phyloP scores from a whole-genome alignment of 2,113 vertebrate genomes.

The Panurus biarmicus region DNA sequence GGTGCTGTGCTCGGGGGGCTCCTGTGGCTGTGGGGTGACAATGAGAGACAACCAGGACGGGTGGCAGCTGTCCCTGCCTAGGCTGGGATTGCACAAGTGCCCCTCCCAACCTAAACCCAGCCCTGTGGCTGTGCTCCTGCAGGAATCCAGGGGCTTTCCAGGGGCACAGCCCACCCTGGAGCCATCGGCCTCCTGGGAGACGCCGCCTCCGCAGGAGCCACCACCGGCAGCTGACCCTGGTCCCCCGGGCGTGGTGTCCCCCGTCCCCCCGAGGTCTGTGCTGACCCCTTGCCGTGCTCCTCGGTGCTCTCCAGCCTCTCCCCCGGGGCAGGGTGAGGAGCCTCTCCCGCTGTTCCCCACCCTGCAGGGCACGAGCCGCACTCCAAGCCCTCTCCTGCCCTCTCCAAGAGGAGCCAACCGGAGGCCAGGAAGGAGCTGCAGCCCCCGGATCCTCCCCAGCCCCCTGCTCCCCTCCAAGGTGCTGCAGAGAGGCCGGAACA shows the following conservation, averaged over 20 bases:
- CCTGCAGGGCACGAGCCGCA: not conserved
- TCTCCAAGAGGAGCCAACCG: fast-evolving
- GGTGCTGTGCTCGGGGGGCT: not conserved
- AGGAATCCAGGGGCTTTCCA: not conserved
- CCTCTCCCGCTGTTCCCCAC: fast-evolving
- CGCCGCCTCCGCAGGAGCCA: not conserved
- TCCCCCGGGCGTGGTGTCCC: fast-evolving
- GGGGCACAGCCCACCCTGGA: fast-evolving
- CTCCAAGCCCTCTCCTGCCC: not conserved
- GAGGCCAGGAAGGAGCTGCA: fast-evolving
- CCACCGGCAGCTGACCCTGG: not conserved
- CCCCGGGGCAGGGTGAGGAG: fast-evolving
- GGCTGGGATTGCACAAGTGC: not conserved
- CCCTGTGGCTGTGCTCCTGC: not conserved
- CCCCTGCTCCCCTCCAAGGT: fast-evolving
- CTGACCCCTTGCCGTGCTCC: fast-evolving
- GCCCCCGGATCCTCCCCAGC: not conserved
- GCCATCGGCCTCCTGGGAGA: fast-evolving
- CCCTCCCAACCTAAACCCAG: fast-evolving
- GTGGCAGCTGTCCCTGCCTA: not conserved
- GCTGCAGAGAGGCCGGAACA: fast-evolving
- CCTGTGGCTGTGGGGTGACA: fast-evolving
- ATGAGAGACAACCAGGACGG: fast-evolving
- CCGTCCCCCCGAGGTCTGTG: not conserved
- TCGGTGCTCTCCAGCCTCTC: not conserved